Percentiles rank a stretch among this genome's conserved stretches.
Conservation (phyloP, 2,888 invertebrate species). For the Dasysyrphus tricinctus region DNA sequence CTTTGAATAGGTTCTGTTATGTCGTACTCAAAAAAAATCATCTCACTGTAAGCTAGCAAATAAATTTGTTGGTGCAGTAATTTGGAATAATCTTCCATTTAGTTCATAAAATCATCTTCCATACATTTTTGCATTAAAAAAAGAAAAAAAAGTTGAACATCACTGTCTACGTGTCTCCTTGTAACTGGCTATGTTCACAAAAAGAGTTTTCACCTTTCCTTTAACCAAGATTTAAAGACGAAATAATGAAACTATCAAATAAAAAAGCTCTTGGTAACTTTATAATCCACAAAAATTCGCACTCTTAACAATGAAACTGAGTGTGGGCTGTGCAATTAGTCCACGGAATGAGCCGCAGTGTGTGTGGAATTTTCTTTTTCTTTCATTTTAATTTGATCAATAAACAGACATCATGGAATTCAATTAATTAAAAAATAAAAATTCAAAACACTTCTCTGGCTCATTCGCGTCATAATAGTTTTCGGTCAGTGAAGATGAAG, state of each 20-base stretch:
- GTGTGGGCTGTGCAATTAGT: slow-evolving; percentile 3
- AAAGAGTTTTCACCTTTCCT: slow-evolving; percentile 48
- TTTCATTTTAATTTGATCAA: slow-evolving; percentile 2
- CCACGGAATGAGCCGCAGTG: background rate
- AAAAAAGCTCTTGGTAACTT: background rate
- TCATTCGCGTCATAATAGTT: background rate
- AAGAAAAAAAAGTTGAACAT: no score
- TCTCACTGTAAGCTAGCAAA: no score
- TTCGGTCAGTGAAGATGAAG: slow-evolving; percentile 14
- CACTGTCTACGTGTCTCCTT: slow-evolving; percentile 23
- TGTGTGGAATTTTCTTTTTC: slow-evolving; percentile 1
- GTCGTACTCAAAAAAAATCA: no score
- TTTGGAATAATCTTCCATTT: no score
- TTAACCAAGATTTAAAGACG: slow-evolving; percentile 43
- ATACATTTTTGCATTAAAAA: no score
- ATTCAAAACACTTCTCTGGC: background rate
- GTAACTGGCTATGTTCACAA: background rate
- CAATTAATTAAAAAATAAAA: background rate
- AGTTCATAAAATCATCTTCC: no score
- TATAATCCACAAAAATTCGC: slow-evolving; percentile 45
- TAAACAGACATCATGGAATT: background rate
- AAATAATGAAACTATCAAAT: slow-evolving; percentile 35
- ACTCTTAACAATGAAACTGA: slow-evolving; percentile 33
- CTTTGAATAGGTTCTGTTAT: no score
- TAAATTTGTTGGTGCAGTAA: no score